Conservation (phyloP, 2,113 vertebrate species). For the Halichoeres trimaculatus region DNA sequence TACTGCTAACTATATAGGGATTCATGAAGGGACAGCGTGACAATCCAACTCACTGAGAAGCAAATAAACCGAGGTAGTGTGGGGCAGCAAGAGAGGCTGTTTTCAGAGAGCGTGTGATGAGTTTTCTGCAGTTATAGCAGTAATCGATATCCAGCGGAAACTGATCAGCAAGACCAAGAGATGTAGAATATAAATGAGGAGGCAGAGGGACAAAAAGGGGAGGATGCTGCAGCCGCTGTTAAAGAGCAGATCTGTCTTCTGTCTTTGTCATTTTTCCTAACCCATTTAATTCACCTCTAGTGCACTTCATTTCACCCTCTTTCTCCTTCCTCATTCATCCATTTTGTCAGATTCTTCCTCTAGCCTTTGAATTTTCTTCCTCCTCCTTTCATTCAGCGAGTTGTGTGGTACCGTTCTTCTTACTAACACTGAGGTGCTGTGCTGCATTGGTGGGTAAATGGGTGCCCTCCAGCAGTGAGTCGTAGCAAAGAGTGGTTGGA, state of each 20-base stretch:
- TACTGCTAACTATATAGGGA: slow-evolving; percentile 10
- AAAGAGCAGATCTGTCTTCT: slow-evolving; percentile 14
- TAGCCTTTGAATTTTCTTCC: slow-evolving; percentile 17
- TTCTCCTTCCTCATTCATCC: not conserved
- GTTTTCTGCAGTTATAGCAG: slow-evolving; percentile 63
- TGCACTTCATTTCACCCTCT: slow-evolving; percentile 12
- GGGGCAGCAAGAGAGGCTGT: slow-evolving; percentile 18
- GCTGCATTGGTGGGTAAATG: slow-evolving; percentile 54
- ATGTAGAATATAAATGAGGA: slow-evolving; percentile 52
- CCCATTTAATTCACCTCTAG: slow-evolving; percentile 20
- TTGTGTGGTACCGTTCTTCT: slow-evolving; percentile 50
- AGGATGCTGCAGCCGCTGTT: slow-evolving; percentile 16
- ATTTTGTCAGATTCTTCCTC: slow-evolving; percentile 16
- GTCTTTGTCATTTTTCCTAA: slow-evolving; percentile 12
- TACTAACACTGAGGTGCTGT: slow-evolving; percentile 33
- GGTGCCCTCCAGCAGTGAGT: slow-evolving; percentile 51
- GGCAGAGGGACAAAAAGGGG: slow-evolving; percentile 20
- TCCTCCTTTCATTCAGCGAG: slow-evolving; percentile 9
- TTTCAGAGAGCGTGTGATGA: slow-evolving; percentile 52
- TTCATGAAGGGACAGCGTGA: slow-evolving; percentile 12
- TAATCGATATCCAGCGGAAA: slow-evolving; percentile 71
- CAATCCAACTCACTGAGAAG: slow-evolving; percentile 30
- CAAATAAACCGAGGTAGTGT: slow-evolving; percentile 16
- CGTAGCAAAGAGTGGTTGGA: slow-evolving; percentile 43
- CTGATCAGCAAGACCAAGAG: slow-evolving; percentile 61